Conservation (phyloP, 2,888 invertebrate genomes). For the Kryphioiulus occultus region DNA sequence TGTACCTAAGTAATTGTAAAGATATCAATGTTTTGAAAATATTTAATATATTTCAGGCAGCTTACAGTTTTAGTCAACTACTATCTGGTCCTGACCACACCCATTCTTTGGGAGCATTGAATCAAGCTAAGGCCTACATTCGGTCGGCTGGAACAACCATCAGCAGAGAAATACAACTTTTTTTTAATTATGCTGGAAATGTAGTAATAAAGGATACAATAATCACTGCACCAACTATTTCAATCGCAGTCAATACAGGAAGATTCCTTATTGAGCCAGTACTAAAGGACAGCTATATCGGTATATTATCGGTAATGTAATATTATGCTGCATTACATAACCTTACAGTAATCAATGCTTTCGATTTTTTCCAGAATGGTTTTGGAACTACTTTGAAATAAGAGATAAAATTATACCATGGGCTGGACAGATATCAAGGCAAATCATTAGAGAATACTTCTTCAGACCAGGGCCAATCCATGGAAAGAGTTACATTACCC, state of each 20-base stretch:
- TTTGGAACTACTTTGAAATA: slow-evolving; percentile 7
- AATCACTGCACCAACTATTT: background rate
- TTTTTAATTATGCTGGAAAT: background rate
- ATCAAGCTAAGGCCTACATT: background rate
- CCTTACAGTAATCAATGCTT: background rate
- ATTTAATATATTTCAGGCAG: background rate
- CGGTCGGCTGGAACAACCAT: background rate
- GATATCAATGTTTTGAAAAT: background rate
- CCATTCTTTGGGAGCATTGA: background rate
- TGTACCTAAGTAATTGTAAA: no score
- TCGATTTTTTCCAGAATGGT: background rate
- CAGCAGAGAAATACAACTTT: background rate
- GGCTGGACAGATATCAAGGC: background rate
- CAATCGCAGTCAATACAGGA: background rate
- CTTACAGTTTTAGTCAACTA: background rate
- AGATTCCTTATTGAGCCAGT: background rate
- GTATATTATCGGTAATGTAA: background rate
- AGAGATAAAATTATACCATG: background rate
- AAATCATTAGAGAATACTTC: background rate
- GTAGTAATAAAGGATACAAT: background rate
- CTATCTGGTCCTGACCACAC: background rate
- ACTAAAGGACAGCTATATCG: background rate
- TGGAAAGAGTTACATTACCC: background rate
- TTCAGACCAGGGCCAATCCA: background rate
- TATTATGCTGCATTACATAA: no score